Base-by-base conservation (phyloP, 2,113 vertebrate species). In the Pomatostomus ruficeps region DNA sequence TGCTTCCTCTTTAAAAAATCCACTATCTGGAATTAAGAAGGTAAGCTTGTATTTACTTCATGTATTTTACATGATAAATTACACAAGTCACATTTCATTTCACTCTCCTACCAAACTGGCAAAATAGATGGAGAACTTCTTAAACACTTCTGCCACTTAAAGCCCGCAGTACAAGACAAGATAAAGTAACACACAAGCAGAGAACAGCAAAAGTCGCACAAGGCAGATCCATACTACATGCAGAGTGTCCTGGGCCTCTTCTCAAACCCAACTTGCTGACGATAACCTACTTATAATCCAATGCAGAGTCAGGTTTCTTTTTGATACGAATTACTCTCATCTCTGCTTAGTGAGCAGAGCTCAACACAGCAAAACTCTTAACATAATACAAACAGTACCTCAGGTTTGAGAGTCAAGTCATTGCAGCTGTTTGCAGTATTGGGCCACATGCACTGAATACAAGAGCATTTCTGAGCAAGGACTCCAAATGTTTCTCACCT, bases 1-100 rank as follows among this genome's bases (percentile, higher is more conserved):
- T 98, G 99, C 63, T 98, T 98, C 98, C 98, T 99, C 97, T 99
- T 98, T 89, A 99, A 98, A 98, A 99, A 99, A 84, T 99, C 98
- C 88, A 99, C 99, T 90, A 99, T 99, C 99, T 99, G 75, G 38
- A 97, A 81, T 94, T 42, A 3, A 83, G 76, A 48, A 61, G 61
- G 14, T 9, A 76, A 76, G 21, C 4, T 80, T 82, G 11, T 31
- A 51, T 46, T 65, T 80, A 12, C 6, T 87, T 63, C 49, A 67
- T 75, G 21, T 51, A 48, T 66, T 68, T 83, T 8, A 62, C 14
- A 38, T 8, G 2, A 43, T 38, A 70, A 57, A 62, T 76, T 46
- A 73, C 22, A 79, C 8, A 22, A 57, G 31, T 9, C 7, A 31
- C 23, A 48, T 82, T 49, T n/a, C 49, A 28, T 51, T 70, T 87